Conservation (phyloP, 2,888 invertebrate genomes). For the Habroteleia sp. region DNA sequence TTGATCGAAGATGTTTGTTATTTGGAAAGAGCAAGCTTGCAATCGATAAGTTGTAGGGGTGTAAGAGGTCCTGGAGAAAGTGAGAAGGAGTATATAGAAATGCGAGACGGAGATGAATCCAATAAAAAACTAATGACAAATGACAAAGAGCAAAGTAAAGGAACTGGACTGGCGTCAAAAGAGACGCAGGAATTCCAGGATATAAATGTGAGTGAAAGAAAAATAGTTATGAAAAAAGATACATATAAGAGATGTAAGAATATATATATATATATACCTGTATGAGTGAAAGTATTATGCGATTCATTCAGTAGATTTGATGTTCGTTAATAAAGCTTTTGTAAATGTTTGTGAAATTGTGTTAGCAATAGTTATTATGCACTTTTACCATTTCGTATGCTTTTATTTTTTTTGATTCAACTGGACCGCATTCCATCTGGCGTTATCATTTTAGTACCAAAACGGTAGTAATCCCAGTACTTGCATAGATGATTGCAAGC, state of each 20-base stretch:
- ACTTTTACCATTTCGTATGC: no score
- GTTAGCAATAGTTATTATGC: conserved; percentile 2
- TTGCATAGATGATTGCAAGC: no score
- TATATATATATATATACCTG: no score
- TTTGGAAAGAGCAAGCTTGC: conserved; percentile 28
- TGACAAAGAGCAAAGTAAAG: conserved; percentile 32
- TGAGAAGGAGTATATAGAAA: conserved; percentile 39
- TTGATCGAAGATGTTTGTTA: conserved; percentile 42
- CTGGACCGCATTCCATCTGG: no score
- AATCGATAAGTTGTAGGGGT: conserved; percentile 44
- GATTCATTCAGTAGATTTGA: not conserved
- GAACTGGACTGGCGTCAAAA: conserved; percentile 34
- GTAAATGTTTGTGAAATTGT: conserved; percentile 11
- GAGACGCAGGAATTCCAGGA: conserved; percentile 23
- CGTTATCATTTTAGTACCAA: no score
- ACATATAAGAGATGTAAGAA: no score
- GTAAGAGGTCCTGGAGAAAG: conserved; percentile 16
- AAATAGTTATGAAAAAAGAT: conserved; percentile 23
- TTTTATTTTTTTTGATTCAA: not conserved
- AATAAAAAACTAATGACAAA: conserved; percentile 57
- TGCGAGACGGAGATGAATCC: conserved; percentile 40
- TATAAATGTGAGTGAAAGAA: conserved; percentile 32
- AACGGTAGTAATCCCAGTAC: no score
- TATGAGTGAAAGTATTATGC: no score
- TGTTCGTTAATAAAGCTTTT: conserved; percentile 15